These are phyloP conservation scores for Microplitis demolitor DNA, from an alignment of 1,140 invertebrate species.

Conservation along the genomic window DNA sequence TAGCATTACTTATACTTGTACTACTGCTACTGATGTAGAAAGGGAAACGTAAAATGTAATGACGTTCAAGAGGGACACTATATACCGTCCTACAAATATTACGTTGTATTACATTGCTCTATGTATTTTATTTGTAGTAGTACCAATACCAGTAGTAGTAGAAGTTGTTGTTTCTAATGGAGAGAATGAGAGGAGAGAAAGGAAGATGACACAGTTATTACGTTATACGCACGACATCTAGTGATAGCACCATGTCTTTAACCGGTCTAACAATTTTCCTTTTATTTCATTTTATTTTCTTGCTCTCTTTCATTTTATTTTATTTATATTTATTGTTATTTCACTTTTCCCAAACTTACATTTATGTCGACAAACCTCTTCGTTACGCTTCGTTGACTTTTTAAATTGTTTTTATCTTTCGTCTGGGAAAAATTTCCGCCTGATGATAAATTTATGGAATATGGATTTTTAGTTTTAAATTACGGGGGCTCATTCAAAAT, in stretches of 20 bases:
- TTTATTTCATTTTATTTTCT: neutral
- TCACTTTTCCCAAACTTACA: neutral
- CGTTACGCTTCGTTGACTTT: slow-evolving; percentile 30
- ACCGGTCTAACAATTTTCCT: slow-evolving; percentile 15
- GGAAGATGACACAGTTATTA: slow-evolving; percentile 36
- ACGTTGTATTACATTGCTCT: too few relatives aligned
- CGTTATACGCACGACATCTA: slow-evolving; percentile 30
- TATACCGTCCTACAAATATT: too few relatives aligned
- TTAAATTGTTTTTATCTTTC: slow-evolving; percentile 6
- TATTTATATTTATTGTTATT: neutral
- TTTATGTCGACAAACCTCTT: slow-evolving; percentile 29
- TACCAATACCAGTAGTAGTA: neutral
- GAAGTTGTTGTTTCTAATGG: neutral
- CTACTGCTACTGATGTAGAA: neutral
- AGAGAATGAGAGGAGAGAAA: slow-evolving; percentile 17
- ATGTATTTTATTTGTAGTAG: too few relatives aligned
- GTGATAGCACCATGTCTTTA: slow-evolving; percentile 30
- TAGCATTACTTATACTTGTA: neutral
- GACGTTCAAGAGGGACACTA: too few relatives aligned
- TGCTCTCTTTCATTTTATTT: neutral
- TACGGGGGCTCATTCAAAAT: too few relatives aligned
- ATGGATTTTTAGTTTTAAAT: too few relatives aligned
- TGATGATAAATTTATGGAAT: too few relatives aligned
- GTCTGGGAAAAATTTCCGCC: neutral
- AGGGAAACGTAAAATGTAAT: slow-evolving; percentile 2